Conservation (phyloP, 2,888 invertebrate species). For the Helleia helle region DNA sequence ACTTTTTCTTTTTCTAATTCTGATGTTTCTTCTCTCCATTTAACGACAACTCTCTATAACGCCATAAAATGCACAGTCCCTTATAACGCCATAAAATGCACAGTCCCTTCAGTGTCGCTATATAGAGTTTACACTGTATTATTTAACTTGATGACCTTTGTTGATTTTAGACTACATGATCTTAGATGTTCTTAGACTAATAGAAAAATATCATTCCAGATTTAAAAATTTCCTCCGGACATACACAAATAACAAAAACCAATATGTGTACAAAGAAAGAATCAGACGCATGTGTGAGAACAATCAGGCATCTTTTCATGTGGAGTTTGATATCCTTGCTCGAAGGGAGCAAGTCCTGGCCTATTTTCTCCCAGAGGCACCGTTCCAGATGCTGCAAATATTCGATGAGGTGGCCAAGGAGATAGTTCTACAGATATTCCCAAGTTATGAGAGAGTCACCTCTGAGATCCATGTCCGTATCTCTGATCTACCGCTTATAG, state of each 20-base stretch:
- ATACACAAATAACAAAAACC: slow-evolving; percentile 88
- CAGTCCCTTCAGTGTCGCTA: too few species aligned
- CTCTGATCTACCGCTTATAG: slow-evolving; percentile 94
- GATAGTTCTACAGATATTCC: slow-evolving; percentile 94
- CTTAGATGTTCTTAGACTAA: too few species aligned
- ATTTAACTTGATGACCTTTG: too few species aligned
- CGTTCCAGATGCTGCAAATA: slow-evolving; percentile 95
- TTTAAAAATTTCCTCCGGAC: slow-evolving; percentile 95
- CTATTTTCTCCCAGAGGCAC: slow-evolving; percentile 98
- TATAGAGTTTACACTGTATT: too few species aligned
- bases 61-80: too few species aligned
- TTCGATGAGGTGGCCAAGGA: slow-evolving; percentile 96
- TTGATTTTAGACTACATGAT: too few species aligned
- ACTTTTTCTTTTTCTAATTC: too few species aligned
- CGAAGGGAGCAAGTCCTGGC: slow-evolving; percentile 94
- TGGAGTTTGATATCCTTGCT: slow-evolving; percentile 94
- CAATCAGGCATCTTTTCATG: slow-evolving; percentile 90
- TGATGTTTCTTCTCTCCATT: too few species aligned
- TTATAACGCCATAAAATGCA: too few species aligned
- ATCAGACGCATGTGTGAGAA: slow-evolving; percentile 96
- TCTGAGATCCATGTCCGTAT: slow-evolving; percentile 96
- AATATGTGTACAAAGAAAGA: slow-evolving; percentile 92
- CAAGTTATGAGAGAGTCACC: slow-evolving; percentile 95
- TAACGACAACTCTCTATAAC: too few species aligned
- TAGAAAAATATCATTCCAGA: slow-evolving; percentile 49